Percentiles rank a stretch among this genome's conserved stretches.
phyloP scores from a whole-genome alignment of 2,797 vertebrate species.

The Glossophaga mutica region DNA sequence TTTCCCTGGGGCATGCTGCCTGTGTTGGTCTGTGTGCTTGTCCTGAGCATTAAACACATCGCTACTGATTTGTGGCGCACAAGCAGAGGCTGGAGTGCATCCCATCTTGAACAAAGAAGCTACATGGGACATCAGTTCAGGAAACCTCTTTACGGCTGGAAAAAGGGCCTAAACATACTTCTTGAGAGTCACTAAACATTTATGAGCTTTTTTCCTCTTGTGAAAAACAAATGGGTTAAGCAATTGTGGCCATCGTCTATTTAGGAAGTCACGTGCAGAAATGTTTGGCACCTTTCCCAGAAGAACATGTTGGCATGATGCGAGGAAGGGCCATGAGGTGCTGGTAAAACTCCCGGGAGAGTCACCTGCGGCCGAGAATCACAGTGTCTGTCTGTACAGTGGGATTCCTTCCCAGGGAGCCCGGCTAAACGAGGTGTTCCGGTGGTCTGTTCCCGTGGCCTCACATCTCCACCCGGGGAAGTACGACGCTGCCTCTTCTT shows the following conservation, averaged over 20 bases:
- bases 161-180: not conserved
- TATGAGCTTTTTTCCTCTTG: not conserved
- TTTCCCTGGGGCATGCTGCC: not conserved
- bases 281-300: not conserved
- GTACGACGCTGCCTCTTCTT: not conserved
- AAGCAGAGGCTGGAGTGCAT: not conserved
- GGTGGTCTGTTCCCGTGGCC: not conserved
- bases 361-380: not conserved
- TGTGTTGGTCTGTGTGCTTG: too few relatives aligned
- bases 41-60: not conserved
- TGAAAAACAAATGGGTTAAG: not conserved
- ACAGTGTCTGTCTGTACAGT: not conserved
- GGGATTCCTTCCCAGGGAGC: not conserved
- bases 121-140: not conserved
- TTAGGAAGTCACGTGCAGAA: not conserved
- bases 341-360: not conserved
- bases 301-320: not conserved
- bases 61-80: not conserved
- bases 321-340: not conserved
- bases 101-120: not conserved
- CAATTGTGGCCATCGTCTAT: not conserved
- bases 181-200: not conserved
- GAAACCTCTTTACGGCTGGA: not conserved
- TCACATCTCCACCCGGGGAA: not conserved
- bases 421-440: rapidly evolving